Evolutionary conservation across 2,888 invertebrate species (phyloP).

Genomic region (Drosophila putrida): DNA sequence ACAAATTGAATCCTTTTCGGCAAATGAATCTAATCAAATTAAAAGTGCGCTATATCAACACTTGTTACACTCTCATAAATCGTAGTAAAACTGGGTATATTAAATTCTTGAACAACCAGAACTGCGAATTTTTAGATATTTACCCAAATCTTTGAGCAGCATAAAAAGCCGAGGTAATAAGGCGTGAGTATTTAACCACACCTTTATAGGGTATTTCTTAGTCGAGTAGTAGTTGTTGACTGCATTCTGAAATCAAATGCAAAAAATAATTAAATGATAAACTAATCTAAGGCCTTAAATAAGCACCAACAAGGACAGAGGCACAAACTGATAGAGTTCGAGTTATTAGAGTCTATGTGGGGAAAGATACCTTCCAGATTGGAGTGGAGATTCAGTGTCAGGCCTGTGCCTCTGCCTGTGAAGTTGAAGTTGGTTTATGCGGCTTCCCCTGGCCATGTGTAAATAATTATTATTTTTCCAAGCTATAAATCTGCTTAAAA

Average conservation of each 20-base stretch:
- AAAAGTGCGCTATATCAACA: constrained; percentile 51
- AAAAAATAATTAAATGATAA: constrained; percentile 84
- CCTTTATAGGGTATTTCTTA: neutral
- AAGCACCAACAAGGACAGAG: constrained; percentile 53
- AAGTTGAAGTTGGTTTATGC: constrained; percentile 24
- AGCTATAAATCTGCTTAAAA: constrained; percentile 79
- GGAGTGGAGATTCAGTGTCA: constrained; percentile 12
- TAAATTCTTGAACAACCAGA: no score
- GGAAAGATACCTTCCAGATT: neutral
- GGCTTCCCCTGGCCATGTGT: constrained; percentile 57
- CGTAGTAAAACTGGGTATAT: constrained; percentile 10
- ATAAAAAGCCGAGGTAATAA: no score
- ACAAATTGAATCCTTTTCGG: constrained; percentile 72
- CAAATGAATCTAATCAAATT: constrained; percentile 78
- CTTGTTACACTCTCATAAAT: constrained; percentile 23
- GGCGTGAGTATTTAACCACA: no score
- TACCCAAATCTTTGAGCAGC: neutral
- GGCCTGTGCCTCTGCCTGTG: constrained; percentile 10
- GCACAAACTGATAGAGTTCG: constrained; percentile 42
- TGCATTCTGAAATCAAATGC: constrained; percentile 43
- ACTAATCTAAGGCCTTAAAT: constrained; percentile 84
- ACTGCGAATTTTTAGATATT: neutral
- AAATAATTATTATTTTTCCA: constrained; percentile 78
- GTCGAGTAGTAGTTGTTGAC: constrained; percentile 7
- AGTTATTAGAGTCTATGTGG: constrained; percentile 32